Evolutionary conservation across 2,113 vertebrate species (phyloP).

Genomic region (Blennius ocellaris): DNA sequence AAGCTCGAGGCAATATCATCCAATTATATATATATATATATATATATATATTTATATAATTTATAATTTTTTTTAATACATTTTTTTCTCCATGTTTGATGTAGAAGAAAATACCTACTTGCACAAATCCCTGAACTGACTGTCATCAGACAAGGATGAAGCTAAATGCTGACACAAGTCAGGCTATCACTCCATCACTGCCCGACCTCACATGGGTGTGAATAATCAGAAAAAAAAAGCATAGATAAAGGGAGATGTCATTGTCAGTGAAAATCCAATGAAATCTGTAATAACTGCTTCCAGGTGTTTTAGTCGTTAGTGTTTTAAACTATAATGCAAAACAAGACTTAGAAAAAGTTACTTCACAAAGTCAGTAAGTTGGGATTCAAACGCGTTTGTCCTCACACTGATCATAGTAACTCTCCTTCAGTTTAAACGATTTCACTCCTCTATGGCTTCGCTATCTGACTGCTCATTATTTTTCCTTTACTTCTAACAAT

Average conservation of each 20-base stretch:
- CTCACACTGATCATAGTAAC: no score
- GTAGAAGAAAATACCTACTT: not conserved
- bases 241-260: no score
- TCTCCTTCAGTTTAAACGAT: no score
- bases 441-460: not conserved
- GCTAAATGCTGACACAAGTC: not conserved
- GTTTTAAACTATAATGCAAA: no score
- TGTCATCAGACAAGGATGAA: constrained; percentile 1
- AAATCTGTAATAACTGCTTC: not conserved
- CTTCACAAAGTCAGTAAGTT: no score
- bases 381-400: no score
- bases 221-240: not conserved
- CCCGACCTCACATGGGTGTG: not conserved
- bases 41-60: no score
- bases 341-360: no score
- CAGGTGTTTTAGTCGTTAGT: not conserved
- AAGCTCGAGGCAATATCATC: not conserved
- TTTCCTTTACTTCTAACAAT: not conserved
- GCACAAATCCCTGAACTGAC: not conserved
- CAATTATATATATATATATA: not conserved
- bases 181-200: not conserved
- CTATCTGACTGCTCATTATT: not conserved
- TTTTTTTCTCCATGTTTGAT: not conserved
- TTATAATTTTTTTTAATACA: no score
- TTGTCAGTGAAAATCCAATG: no score